phyloP scores from a whole-genome alignment of 2,113 vertebrate genomes.

The Brachionichthys hirsutus region DNA sequence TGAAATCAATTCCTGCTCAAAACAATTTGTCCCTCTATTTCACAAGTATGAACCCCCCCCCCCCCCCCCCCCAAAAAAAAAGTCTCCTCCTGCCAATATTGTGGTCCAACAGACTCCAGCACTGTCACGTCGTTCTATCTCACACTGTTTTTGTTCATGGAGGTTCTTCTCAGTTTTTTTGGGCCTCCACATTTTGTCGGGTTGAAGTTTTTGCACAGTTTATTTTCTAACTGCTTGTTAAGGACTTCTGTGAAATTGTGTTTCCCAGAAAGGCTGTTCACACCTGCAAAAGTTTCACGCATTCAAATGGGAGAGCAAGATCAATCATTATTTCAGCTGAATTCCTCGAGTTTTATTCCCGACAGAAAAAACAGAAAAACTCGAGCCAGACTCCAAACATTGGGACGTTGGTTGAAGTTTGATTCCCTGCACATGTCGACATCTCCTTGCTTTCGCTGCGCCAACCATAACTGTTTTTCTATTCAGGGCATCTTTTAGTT shows the following conservation, averaged over 20 bases:
- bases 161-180: neutral
- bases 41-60: neutral
- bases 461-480: constrained; percentile 20
- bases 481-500: constrained; percentile 26
- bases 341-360: neutral
- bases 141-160: constrained; percentile 6
- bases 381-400: constrained; percentile 7
- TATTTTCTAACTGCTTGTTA: no score
- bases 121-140: constrained; percentile 4
- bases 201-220: no score
- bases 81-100: neutral
- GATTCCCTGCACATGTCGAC: constrained; percentile 15
- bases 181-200: no score
- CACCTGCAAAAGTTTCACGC: no score
- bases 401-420: constrained; percentile 6
- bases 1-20: neutral
- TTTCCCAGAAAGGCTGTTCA: no score
- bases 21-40: constrained; percentile 7
- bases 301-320: no score
- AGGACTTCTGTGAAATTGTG: no score
- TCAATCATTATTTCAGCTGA: no score
- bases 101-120: neutral
- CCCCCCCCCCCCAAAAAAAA: neutral
- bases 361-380: neutral
- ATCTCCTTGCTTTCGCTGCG: constrained; percentile 11